phyloP scores from a whole-genome alignment of 30 jellyfish, hydroid and myxozoan species.

The Turritopsis rubra region DNA sequence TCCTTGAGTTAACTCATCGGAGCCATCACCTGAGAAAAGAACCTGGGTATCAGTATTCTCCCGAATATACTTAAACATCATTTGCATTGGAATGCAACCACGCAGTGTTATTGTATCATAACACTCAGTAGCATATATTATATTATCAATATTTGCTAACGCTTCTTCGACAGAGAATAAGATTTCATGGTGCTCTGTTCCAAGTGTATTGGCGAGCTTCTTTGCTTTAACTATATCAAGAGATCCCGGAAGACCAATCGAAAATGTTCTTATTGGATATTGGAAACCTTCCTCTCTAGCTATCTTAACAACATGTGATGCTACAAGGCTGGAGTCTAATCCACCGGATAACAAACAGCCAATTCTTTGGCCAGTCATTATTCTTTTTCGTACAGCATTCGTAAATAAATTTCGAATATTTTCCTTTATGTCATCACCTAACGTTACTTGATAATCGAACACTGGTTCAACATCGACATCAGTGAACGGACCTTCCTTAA shows the following conservation, averaged over 20 bases:
- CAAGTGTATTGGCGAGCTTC: conserved; percentile 70
- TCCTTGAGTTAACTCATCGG: conserved; percentile 97
- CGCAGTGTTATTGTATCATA: conserved; percentile 77
- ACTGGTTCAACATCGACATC: conserved; percentile 65
- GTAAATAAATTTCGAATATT: conserved; percentile 67
- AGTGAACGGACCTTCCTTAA: conserved; percentile 45
- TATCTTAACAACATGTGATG: conserved; percentile 82
- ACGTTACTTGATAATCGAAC: conserved; percentile 42
- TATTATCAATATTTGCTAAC: conserved; percentile 46
- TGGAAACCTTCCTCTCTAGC: conserved; percentile 54
- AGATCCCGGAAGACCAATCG: conserved; percentile 81
- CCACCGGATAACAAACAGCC: conserved; percentile 97
- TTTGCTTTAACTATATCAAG: conserved; percentile 76
- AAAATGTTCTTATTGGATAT: conserved; percentile 81
- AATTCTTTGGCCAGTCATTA: conserved; percentile 88
- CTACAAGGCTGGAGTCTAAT: conserved; percentile 86
- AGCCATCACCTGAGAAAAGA: conserved; percentile 89
- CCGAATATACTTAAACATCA: conserved; percentile 61
- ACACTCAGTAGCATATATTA: conserved; percentile 62
- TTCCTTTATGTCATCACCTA: conserved; percentile 69
- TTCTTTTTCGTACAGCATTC: conserved; percentile 81
- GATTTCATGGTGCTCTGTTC: conserved; percentile 93
- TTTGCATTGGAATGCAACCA: conserved; percentile 75
- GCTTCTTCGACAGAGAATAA: conserved; percentile 81
- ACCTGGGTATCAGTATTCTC: conserved; percentile 88